Conservation (phyloP, 2,797 vertebrate genomes). For the Cacajao melanocephalus region DNA sequence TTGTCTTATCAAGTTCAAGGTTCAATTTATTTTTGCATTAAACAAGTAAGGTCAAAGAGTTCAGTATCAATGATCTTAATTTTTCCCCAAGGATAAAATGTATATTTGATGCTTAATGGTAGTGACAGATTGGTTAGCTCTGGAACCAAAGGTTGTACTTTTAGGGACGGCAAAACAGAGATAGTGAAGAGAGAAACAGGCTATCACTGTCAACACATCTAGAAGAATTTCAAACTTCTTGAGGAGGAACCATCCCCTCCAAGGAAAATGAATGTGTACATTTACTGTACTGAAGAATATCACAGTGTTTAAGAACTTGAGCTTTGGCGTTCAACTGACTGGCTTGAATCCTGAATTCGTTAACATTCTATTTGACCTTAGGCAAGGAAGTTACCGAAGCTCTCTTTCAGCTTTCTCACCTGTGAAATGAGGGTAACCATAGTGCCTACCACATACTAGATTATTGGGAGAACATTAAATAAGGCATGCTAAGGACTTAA, state of each 20-base stretch:
- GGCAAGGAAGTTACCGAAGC: neutral
- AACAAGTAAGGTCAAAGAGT: neutral
- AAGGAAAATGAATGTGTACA: neutral
- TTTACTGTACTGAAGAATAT: neutral
- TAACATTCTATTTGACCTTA: neutral
- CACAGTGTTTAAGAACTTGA: neutral
- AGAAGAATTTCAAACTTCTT: neutral
- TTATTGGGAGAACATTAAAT: neutral
- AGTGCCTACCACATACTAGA: no score
- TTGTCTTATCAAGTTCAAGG: neutral
- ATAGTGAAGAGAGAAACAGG: neutral
- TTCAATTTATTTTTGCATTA: conserved; percentile 2
- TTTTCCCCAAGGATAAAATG: neutral
- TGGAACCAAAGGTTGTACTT: neutral
- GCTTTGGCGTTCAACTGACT: neutral
- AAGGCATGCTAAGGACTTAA: neutral
- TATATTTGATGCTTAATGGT: neutral
- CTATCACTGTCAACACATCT: neutral
- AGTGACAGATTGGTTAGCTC: neutral
- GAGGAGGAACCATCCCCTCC: neutral
- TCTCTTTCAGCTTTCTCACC: neutral
- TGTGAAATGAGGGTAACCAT: neutral
- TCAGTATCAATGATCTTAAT: neutral
- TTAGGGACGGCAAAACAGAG: neutral
- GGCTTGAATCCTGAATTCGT: neutral